A percentile compares a stretch with the other conserved stretches of the same genome.
Conservation (phyloP, 2,888 invertebrate genomes). For the Plagiodera versicolora region DNA sequence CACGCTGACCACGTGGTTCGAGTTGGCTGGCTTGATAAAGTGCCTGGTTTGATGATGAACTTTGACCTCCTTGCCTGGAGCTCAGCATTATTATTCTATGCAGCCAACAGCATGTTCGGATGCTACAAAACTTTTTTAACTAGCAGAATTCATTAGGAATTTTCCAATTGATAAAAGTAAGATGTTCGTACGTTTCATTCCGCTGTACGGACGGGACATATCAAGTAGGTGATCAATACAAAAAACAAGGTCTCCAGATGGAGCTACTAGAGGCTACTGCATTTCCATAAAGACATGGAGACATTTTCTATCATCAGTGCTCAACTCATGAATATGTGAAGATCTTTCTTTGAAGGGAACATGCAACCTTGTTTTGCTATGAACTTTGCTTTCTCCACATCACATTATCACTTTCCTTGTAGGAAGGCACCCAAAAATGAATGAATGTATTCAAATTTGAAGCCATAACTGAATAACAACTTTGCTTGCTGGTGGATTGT, state of each 20-base stretch:
- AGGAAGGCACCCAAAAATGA: no score
- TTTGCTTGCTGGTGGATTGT: no score
- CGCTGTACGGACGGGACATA: constrained; percentile 52
- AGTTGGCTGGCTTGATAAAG: constrained; percentile 31
- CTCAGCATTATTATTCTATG: constrained; percentile 54
- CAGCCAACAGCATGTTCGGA: constrained; percentile 53
- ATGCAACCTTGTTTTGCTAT: no score
- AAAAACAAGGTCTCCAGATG: constrained; percentile 27
- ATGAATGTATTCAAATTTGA: no score
- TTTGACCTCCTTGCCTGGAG: constrained; percentile 48
- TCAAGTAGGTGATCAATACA: constrained; percentile 45
- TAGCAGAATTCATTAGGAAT: constrained; percentile 56
- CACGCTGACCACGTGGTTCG: constrained; percentile 38
- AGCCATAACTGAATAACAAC: no score
- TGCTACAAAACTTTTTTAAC: constrained; percentile 56
- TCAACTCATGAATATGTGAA: not conserved
- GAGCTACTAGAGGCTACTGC: constrained; percentile 1
- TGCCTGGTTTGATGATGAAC: constrained; percentile 40
- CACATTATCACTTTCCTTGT: no score
- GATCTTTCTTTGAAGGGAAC: not conserved
- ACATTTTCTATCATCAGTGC: not conserved
- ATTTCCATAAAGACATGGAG: not conserved
- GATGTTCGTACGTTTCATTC: constrained; percentile 55
- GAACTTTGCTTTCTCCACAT: no score
- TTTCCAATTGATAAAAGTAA: constrained; percentile 55